phyloP scores from a whole-genome alignment of 2,113 vertebrate species.

The Natator depressus region DNA sequence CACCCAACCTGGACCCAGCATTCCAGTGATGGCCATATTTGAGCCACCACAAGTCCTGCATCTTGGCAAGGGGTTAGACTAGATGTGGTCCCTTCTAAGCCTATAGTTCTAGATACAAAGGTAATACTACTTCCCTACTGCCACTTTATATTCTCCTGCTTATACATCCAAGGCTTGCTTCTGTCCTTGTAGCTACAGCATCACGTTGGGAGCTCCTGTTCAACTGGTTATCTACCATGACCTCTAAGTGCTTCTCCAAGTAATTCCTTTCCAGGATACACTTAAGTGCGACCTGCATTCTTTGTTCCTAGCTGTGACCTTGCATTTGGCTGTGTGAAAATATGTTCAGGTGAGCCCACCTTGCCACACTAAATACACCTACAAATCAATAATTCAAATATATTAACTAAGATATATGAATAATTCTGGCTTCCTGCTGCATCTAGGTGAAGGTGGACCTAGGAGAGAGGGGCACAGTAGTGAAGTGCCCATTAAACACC shows the following conservation, averaged over 20 bases:
- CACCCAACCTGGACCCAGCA: neutral
- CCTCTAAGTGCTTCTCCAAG: neutral
- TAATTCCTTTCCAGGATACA: neutral
- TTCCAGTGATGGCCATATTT: neutral
- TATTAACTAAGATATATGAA: neutral
- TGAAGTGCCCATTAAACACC: neutral
- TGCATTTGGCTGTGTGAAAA: neutral
- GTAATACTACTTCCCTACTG: neutral
- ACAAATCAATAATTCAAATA: neutral
- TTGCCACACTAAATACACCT: accelerated
- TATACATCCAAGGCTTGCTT: neutral
- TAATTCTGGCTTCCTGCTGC: neutral
- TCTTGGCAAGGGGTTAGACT: too few relatives aligned
- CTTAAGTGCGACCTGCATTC: neutral
- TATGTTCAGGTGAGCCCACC: neutral
- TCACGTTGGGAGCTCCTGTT: neutral
- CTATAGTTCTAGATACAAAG: neutral
- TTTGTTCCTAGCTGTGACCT: neutral
- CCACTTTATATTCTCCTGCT: neutral
- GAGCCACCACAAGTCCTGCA: neutral
- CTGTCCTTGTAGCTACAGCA: neutral
- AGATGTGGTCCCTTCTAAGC: too few relatives aligned
- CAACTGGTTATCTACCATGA: neutral
- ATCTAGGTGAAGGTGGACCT: neutral
- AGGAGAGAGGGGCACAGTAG: neutral